Conservation (phyloP, 2,113 vertebrate genomes). For the Heterocephalus glaber region DNA sequence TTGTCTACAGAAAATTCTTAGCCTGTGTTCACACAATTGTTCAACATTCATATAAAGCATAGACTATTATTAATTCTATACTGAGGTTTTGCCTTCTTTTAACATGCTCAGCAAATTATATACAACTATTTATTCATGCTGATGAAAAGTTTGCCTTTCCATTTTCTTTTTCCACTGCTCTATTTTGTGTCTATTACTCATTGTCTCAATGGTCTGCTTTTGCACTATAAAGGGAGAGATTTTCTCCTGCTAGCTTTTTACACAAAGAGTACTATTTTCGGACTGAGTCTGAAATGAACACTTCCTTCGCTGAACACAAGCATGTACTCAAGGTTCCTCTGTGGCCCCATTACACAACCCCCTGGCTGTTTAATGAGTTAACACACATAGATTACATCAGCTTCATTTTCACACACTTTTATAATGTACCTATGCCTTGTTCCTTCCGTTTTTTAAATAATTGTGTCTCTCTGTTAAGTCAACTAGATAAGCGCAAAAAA, state of each 20-base stretch:
- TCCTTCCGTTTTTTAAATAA: not conserved
- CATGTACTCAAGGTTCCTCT: not conserved
- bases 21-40: not conserved
- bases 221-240: not conserved
- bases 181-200: not conserved
- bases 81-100: not conserved
- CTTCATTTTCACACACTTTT: not conserved
- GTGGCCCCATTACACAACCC: not conserved
- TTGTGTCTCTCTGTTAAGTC: not conserved
- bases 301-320: not conserved
- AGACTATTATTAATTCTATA: not conserved
- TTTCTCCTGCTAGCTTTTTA: not conserved
- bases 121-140: not conserved
- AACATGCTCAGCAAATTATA: not conserved
- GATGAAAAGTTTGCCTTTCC: not conserved
- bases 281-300: not conserved
- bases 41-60: not conserved
- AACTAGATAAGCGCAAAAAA: not conserved
- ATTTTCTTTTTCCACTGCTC: not conserved
- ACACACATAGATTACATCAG: not conserved
- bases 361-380: not conserved
- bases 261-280: not conserved
- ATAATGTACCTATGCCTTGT: not conserved
- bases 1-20: conserved; percentile 8
- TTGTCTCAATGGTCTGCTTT: not conserved